phyloP scores from a whole-genome alignment of 2,797 vertebrate genomes.

The Halcyon badia region DNA sequence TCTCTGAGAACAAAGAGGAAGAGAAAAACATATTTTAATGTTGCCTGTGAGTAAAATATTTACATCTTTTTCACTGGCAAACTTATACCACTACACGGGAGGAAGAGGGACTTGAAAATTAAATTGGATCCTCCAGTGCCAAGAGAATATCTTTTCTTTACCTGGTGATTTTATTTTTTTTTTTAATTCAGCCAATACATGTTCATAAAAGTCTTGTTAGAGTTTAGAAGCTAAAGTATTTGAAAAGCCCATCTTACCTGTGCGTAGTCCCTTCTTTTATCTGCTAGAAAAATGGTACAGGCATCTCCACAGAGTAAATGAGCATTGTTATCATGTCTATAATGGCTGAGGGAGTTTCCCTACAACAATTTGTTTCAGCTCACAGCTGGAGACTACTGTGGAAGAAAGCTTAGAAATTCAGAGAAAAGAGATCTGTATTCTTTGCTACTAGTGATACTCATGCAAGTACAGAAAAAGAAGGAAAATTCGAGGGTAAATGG shows the following conservation, averaged over 20 bases:
- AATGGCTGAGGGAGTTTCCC: background rate
- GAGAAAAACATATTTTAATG: background rate
- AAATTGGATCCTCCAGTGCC: background rate
- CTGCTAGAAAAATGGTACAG: background rate
- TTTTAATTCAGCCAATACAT: background rate
- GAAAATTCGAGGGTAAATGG: background rate
- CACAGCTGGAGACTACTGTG: background rate
- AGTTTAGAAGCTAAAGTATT: constrained; percentile 4
- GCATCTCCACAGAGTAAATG: background rate
- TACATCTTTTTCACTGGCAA: background rate
- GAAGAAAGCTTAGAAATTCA: background rate
- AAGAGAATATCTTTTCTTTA: background rate
- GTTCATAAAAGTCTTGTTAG: background rate
- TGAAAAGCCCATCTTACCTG: background rate
- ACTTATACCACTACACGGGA: background rate
- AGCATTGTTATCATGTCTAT: background rate
- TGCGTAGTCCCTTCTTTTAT: background rate
- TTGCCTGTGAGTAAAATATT: background rate
- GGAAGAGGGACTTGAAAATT: background rate
- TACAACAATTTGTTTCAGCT: background rate
- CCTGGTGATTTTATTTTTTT: background rate
- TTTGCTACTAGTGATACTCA: fast-evolving
- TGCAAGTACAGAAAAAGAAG: background rate
- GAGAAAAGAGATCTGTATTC: background rate
- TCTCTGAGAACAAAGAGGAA: background rate